Conservation (phyloP, 2,797 vertebrate species). For the Kryptolebias ocellatus region DNA sequence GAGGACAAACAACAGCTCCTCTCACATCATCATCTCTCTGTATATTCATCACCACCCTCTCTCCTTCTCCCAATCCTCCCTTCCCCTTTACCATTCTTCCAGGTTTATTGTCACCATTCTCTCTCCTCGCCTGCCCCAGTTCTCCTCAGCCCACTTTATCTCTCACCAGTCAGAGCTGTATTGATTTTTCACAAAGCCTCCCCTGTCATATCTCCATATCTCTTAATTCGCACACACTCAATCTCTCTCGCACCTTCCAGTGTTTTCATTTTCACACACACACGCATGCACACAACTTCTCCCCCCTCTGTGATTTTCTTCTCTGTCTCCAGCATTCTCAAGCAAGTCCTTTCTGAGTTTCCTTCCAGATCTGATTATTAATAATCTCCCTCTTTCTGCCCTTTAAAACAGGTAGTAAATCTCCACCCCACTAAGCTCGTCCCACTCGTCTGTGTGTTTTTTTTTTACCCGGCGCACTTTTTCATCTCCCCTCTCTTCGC, state of each 20-base stretch:
- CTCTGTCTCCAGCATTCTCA: conserved; percentile 33
- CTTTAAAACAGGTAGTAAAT: conserved; percentile 19
- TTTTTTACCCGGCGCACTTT: conserved; percentile 19
- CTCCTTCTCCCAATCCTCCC: conserved; percentile 27
- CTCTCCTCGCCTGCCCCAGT: conserved; percentile 37
- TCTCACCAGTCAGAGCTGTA: conserved; percentile 54
- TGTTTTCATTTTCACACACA: conserved; percentile 42
- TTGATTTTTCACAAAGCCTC: conserved; percentile 61
- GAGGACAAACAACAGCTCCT: conserved; percentile 78
- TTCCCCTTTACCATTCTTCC: conserved; percentile 37
- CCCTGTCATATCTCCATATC: conserved; percentile 72
- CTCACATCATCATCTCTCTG: conserved; percentile 63
- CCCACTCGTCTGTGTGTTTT: conserved; percentile 14
- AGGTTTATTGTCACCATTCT: conserved; percentile 36
- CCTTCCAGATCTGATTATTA: conserved; percentile 48
- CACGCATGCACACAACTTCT: conserved; percentile 7
- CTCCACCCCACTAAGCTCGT: conserved; percentile 12
- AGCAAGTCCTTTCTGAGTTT: conserved; percentile 23
- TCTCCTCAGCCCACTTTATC: conserved; percentile 56
- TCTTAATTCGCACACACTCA: conserved; percentile 64
- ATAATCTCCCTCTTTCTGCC: conserved; percentile 45
- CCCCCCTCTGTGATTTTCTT: conserved; percentile 29
- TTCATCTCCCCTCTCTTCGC: conserved; percentile 43
- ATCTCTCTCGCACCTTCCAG: conserved; percentile 47
- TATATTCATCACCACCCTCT: conserved; percentile 52